A percentile compares a stretch with the other conserved stretches of the same genome.
Conservation (phyloP, 2,888 invertebrate genomes). For the Oscheius sp. region DNA sequence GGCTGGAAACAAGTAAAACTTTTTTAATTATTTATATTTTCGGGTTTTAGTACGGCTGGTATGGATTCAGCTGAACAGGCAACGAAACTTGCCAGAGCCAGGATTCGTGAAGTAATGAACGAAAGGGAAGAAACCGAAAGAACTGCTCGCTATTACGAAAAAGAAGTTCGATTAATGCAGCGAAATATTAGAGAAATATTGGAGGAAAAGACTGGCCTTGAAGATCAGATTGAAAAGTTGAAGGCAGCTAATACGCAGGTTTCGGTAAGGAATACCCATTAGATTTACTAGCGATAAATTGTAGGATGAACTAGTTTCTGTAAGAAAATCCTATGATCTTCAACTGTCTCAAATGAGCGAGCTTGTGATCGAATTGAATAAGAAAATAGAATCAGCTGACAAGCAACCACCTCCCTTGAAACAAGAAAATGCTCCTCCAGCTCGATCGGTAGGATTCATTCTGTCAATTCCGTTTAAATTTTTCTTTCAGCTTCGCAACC, state of each 20-base stretch:
- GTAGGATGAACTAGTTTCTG: slow-evolving; percentile 81
- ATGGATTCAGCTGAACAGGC: slow-evolving; percentile 40
- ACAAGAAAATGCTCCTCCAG: slow-evolving; percentile 8
- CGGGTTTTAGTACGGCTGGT: background rate
- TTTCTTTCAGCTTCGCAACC: slow-evolving; percentile 11
- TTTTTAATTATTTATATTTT: background rate
- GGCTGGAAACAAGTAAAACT: background rate
- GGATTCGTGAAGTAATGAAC: slow-evolving; percentile 43
- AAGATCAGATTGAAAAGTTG: slow-evolving; percentile 2
- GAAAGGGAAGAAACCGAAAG: slow-evolving; percentile 50
- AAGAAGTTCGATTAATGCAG: slow-evolving; percentile 38
- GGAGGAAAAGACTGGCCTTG: slow-evolving; percentile 20
- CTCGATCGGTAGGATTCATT: background rate
- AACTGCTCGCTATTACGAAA: slow-evolving; percentile 55
- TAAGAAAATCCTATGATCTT: slow-evolving; percentile 80
- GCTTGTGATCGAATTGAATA: slow-evolving; percentile 84
- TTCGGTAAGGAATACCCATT: too few relatives aligned
- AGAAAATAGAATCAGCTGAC: slow-evolving; percentile 79
- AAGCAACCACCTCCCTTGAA: slow-evolving; percentile 62
- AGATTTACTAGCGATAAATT: too few relatives aligned
- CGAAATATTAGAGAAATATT: slow-evolving; percentile 28
- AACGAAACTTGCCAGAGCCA: slow-evolving; percentile 46
- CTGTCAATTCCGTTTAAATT: background rate
- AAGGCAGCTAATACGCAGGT: slow-evolving; percentile 7
- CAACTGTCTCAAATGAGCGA: slow-evolving; percentile 84